A percentile compares a stretch with the other conserved stretches of the same genome.
phyloP scores from a whole-genome alignment of 2,888 invertebrate species.

The Hedya salicella region DNA sequence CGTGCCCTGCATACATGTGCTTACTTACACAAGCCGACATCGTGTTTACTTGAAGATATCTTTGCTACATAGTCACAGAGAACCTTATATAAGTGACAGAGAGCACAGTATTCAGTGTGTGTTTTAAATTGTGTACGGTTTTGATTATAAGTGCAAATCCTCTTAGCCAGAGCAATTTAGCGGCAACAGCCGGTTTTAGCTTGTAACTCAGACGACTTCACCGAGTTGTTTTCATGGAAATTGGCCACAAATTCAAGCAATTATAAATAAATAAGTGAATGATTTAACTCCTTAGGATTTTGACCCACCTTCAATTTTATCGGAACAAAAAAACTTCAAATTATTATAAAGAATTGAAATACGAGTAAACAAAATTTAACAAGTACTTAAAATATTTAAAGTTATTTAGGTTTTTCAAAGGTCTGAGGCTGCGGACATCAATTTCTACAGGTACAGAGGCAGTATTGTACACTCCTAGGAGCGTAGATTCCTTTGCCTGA shows the following conservation, averaged over 20 bases:
- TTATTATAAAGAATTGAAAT: no score
- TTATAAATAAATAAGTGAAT: neutral
- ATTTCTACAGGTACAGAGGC: no score
- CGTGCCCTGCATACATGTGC: constrained; percentile 49
- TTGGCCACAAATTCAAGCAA: neutral
- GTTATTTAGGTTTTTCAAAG: no score
- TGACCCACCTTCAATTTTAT: no score
- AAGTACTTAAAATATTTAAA: no score
- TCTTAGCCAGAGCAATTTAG: constrained; percentile 56
- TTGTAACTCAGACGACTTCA: constrained; percentile 51
- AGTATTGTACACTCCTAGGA: no score
- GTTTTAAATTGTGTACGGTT: constrained; percentile 38
- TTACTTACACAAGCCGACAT: constrained; percentile 43
- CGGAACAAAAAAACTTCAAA: no score
- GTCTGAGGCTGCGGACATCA: no score
- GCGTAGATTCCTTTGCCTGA: no score
- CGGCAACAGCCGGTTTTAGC: constrained; percentile 52
- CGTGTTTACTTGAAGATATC: constrained; percentile 42
- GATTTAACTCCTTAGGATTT: neutral
- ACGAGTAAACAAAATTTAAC: no score
- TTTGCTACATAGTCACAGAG: constrained; percentile 9
- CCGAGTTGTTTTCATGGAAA: constrained; percentile 45
- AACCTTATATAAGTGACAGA: neutral
- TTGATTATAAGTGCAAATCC: constrained; percentile 54
- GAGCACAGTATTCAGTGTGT: constrained; percentile 35